A percentile compares a stretch with the other conserved stretches of the same genome.
Evolutionary conservation across 2,113 vertebrate species (phyloP).

Genomic region (Gila orcuttii): DNA sequence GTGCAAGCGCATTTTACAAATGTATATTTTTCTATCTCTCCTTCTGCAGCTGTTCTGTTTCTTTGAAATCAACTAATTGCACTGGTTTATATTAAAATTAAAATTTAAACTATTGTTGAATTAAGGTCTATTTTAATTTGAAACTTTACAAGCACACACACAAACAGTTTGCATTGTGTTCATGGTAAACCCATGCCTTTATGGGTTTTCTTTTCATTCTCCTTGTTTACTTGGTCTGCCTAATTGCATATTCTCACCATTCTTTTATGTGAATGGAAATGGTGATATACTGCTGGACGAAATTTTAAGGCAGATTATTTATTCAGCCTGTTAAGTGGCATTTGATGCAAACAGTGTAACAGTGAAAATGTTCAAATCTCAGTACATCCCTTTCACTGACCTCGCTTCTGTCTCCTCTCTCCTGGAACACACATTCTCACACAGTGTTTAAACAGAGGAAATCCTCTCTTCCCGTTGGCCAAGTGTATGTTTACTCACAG

Average conservation of each 20-base stretch:
- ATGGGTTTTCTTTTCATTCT: not conserved
- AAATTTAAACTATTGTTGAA: not conserved
- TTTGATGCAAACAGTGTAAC: not conserved
- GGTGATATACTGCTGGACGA: not conserved
- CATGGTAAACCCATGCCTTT: not conserved
- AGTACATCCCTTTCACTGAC: conserved; percentile 3
- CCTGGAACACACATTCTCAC: conserved; percentile 25
- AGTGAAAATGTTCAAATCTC: not conserved
- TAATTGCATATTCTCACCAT: not conserved
- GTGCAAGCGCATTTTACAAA: not conserved
- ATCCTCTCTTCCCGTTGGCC: conserved; percentile 73
- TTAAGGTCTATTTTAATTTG: not conserved
- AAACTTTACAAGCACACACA: conserved; percentile 5
- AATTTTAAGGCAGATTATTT: not conserved
- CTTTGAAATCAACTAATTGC: conserved; percentile 31
- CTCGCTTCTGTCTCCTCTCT: conserved; percentile 33
- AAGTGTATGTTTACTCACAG: conserved; percentile 71
- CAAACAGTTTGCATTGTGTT: not conserved
- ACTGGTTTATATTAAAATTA: conserved; percentile 13
- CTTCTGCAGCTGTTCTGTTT: conserved; percentile 45
- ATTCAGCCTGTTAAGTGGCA: not conserved
- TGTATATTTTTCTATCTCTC: conserved; percentile 24
- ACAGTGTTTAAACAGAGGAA: conserved; percentile 76
- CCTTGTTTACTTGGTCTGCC: not conserved
- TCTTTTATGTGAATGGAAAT: not conserved